Base-by-base conservation (phyloP, 2,888 invertebrate species). In the Drosophila macrothrix region DNA sequence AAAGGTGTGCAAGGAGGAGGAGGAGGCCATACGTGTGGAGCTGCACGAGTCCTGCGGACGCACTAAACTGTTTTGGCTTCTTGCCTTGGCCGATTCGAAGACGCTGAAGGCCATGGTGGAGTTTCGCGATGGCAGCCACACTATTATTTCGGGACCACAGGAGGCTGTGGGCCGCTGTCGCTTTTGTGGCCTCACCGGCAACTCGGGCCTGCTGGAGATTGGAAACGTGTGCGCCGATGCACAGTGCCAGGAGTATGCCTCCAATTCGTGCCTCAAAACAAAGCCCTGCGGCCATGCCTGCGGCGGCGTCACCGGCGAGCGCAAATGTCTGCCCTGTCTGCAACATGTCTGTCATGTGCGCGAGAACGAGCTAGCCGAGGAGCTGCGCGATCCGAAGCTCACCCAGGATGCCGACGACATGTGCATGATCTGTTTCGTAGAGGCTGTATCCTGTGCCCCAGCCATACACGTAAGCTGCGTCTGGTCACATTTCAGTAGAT, bases 381-480 rank as follows among this genome's bases (percentile, higher is more conserved):
- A 88, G 59, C 56, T 88, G 50, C 92, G 89, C 39, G 92, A 92
- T 43, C 93, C 93, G 9, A 94, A 94, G 65, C 94, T 99, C 60
- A 96, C 97, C 22, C 99, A 99, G 93, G 99, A 99, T 93, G 98
- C 98, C 0, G 99, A 99, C 91, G 99, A 99, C 92, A 98, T 99
- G 98, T 99, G 99, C 94, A 99, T 99, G 98, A 98, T 99, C 86
- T 99, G 99, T 93, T 99, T 99, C 94, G 98, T 98, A 0, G 99
- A 99, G 93, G 98, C 99, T 1, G 94, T 99, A 50, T 97, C 98
- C 37, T 98, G 97, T 79, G 99, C 99, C 0, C 99, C 99, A 14
- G 97, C 99, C 4, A 95, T 99, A 91, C 97, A 97, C 94, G 96
- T 96, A 92, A 88, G 83, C 4, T 9, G 7, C 12, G 3, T 7